phyloP scores from a whole-genome alignment of 2,113 vertebrate species.

The Myotis brandtii region DNA sequence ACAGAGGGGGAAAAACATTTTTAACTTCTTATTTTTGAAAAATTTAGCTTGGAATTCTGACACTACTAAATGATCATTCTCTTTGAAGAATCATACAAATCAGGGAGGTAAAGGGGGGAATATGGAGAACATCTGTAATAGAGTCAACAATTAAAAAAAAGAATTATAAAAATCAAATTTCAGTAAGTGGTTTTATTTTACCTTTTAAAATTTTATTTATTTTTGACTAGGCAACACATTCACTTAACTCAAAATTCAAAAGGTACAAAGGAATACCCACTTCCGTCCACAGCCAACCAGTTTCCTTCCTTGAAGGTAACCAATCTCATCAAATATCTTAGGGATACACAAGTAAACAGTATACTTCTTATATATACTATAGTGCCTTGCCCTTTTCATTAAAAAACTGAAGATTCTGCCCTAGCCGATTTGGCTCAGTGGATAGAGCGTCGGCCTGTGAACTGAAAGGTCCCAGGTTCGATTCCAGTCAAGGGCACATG shows the following conservation, averaged over 20 bases:
- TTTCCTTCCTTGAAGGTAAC: constrained; percentile 8
- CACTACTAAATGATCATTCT: constrained; percentile 1
- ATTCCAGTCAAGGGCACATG: too few species aligned
- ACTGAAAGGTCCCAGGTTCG: too few species aligned
- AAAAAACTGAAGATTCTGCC: not conserved
- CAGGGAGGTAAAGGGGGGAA: not conserved
- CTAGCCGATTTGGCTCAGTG: not conserved
- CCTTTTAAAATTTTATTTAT: not conserved
- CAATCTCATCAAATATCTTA: not conserved
- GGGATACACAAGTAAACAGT: not conserved
- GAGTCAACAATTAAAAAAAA: too few species aligned
- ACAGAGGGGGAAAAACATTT: constrained; percentile 57
- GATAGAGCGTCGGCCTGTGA: too few species aligned
- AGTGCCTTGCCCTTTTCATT: not conserved
- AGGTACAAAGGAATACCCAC: not conserved
- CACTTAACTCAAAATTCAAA: constrained; percentile 31
- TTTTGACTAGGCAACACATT: constrained; percentile 31
- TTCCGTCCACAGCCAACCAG: not conserved
- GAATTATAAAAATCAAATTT: constrained; percentile 50
- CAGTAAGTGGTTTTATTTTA: constrained; percentile 9
- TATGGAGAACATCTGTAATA: too few species aligned
- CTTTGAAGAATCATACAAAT: constrained; percentile 51
- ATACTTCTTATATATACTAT: not conserved
- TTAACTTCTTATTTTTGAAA: constrained; percentile 49
- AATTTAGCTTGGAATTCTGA: constrained; percentile 46